Evolutionary conservation across 2,888 invertebrate genomes (phyloP).

Genomic region (Spicauda simplicius): DNA sequence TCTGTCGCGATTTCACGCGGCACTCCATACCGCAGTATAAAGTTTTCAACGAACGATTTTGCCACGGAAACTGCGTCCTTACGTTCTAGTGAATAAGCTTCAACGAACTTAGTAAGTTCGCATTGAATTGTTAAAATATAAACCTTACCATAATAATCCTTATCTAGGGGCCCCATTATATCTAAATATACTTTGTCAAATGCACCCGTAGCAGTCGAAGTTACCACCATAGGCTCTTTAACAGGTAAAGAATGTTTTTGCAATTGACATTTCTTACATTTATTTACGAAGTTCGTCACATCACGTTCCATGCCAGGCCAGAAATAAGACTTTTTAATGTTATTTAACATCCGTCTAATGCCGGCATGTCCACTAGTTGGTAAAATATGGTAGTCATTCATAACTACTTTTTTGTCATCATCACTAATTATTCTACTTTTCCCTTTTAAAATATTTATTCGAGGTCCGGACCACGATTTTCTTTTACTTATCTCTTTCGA

Average conservation of each 20-base stretch:
- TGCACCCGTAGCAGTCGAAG: conserved; percentile 35
- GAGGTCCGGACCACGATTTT: conserved; percentile 4
- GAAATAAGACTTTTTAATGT: conserved; percentile 32
- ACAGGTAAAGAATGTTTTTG: conserved; percentile 30
- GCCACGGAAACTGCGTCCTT: conserved; percentile 36
- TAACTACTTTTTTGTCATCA: conserved; percentile 24
- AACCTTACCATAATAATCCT: conserved; percentile 34
- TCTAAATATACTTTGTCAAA: conserved; percentile 39
- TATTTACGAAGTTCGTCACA: conserved; percentile 37
- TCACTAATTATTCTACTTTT: conserved; percentile 15
- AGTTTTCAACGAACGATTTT: conserved; percentile 35
- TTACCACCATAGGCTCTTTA: conserved; percentile 38
- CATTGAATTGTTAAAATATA: conserved; percentile 43
- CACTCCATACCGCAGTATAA: conserved; percentile 38
- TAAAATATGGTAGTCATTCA: conserved; percentile 38
- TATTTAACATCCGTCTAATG: conserved; percentile 33
- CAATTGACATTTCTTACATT: conserved; percentile 41
- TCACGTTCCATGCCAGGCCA: conserved; percentile 38
- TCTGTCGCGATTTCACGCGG: conserved; percentile 35
- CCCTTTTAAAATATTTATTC: conserved; percentile 28
- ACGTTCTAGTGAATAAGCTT: conserved; percentile 31
- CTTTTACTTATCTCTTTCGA: no score
- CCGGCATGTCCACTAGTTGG: conserved; percentile 38
- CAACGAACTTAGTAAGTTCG: conserved; percentile 41
- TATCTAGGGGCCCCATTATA: conserved; percentile 39